Evolutionary conservation across 2,888 invertebrate genomes (phyloP).

Genomic region (Nemoura dubitans): DNA sequence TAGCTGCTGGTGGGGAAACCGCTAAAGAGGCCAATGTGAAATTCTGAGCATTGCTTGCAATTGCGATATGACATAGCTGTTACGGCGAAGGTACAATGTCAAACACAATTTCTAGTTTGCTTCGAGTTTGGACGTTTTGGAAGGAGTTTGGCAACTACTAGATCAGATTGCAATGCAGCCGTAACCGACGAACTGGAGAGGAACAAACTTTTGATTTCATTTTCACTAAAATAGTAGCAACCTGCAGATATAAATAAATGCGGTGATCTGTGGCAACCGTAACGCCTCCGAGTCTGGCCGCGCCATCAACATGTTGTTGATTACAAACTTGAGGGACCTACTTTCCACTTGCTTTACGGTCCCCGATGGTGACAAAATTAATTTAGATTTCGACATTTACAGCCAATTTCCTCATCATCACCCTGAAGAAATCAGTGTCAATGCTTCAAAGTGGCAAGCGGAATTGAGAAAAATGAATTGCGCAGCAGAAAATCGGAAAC

Average conservation of each 20-base stretch:
- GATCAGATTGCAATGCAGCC: not conserved
- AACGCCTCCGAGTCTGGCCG: not conserved
- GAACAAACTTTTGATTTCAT: not conserved
- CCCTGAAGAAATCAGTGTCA: slow-evolving; percentile 1
- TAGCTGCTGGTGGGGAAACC: not conserved
- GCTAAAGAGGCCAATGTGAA: not conserved
- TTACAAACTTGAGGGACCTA: slow-evolving; percentile 23
- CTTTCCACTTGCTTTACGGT: slow-evolving; percentile 13
- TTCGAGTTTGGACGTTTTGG: not conserved
- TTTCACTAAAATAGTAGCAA: not conserved
- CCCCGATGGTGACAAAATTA: not conserved
- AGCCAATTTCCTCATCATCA: not conserved
- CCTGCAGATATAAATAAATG: slow-evolving; percentile 12
- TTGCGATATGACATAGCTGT: too few relatives aligned
- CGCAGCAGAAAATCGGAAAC: slow-evolving; percentile 14
- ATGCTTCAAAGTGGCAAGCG: not conserved
- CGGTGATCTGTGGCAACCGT: not conserved
- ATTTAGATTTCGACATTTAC: slow-evolving; percentile 8
- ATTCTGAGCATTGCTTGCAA: too few relatives aligned
- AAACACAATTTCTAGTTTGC: too few relatives aligned
- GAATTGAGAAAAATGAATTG: not conserved
- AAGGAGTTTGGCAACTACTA: not conserved
- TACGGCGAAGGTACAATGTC: too few relatives aligned
- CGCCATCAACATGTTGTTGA: slow-evolving; percentile 7
- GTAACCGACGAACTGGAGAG: not conserved